Percentiles rank a stretch among this genome's conserved stretches.
phyloP scores from a whole-genome alignment of 2,888 invertebrate species.

The Aplocera efformata region DNA sequence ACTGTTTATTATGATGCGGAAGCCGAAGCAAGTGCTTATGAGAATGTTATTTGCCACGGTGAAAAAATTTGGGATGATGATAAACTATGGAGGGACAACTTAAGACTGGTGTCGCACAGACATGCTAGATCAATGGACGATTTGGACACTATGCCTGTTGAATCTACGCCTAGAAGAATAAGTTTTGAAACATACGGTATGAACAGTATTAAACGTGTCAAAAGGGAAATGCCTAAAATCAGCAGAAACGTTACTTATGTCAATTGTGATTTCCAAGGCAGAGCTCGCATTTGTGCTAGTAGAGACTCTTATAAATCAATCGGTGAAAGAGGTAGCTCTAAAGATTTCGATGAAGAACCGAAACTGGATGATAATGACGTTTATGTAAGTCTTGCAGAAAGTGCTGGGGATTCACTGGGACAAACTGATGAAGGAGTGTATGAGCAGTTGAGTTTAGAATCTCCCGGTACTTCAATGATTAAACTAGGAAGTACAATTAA shows the following conservation, averaged over 20 bases:
- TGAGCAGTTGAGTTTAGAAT: slow-evolving; percentile 76
- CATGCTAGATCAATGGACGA: slow-evolving; percentile 92
- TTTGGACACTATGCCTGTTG: slow-evolving; percentile 78
- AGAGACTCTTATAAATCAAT: slow-evolving; percentile 29
- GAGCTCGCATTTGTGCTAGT: slow-evolving; percentile 59
- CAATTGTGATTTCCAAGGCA: slow-evolving; percentile 84
- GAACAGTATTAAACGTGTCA: slow-evolving; percentile 70
- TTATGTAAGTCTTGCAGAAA: slow-evolving; percentile 73
- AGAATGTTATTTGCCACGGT: slow-evolving; percentile 77
- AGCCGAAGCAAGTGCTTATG: slow-evolving; percentile 66
- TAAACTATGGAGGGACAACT: slow-evolving; percentile 88
- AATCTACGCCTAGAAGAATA: slow-evolving; percentile 41
- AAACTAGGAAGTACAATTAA: slow-evolving; percentile 25
- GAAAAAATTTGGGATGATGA: slow-evolving; percentile 93
- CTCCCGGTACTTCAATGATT: slow-evolving; percentile 37
- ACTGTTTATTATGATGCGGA: slow-evolving; percentile 74
- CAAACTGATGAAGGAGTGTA: slow-evolving; percentile 78
- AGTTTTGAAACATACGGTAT: slow-evolving; percentile 54
- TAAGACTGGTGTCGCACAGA: slow-evolving; percentile 88
- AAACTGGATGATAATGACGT: slow-evolving; percentile 73
- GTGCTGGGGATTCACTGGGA: slow-evolving; percentile 39
- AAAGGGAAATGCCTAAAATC: slow-evolving; percentile 60
- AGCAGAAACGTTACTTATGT: slow-evolving; percentile 89
- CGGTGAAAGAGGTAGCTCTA: slow-evolving; percentile 27
- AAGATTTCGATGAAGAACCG: slow-evolving; percentile 46